These are phyloP conservation scores for Alloscopus bannaensis DNA, from an alignment of 2,888 invertebrate genomes.

Conservation along the genomic window DNA sequence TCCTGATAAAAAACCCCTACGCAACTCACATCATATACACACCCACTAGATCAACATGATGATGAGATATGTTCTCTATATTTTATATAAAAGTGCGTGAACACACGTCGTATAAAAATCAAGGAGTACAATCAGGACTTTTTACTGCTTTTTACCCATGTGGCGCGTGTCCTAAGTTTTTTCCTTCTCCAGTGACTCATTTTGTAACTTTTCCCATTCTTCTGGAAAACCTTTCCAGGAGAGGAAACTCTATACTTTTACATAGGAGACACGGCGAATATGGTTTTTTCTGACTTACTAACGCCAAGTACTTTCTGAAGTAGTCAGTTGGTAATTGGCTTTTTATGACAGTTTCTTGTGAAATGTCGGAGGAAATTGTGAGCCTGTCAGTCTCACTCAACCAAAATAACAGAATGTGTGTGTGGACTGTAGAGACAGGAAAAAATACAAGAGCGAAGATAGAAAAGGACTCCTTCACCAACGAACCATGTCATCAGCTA, in stretches of 20 bases:
- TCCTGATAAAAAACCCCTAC: constrained; percentile 41
- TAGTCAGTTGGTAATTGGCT: constrained; percentile 48
- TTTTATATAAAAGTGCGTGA: constrained; percentile 7
- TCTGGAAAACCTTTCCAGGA: not conserved
- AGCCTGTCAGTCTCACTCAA: constrained; percentile 47
- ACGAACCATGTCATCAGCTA: constrained; percentile 34
- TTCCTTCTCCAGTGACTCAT: constrained; percentile 15
- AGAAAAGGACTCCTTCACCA: constrained; percentile 1
- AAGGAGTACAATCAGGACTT: not conserved
- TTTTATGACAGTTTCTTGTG: constrained; percentile 58
- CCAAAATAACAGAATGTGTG: constrained; percentile 6
- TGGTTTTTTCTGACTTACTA: not conserved
- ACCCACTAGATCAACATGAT: no score
- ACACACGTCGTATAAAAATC: constrained; percentile 16
- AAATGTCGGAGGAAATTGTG: constrained; percentile 45
- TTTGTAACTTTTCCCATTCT: constrained; percentile 9
- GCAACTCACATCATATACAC: no score
- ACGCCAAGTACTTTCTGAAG: not conserved
- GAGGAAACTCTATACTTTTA: not conserved
- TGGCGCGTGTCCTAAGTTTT: not conserved
- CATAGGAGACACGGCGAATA: not conserved
- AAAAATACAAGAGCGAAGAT: constrained; percentile 17
- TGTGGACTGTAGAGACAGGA: constrained; percentile 25
- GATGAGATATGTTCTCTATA: constrained; percentile 31
- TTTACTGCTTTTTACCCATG: constrained; percentile 6